These are phyloP conservation scores for Drosophila arawakana DNA, from an alignment of 1,140 invertebrate genomes.

Conservation along the genomic window DNA sequence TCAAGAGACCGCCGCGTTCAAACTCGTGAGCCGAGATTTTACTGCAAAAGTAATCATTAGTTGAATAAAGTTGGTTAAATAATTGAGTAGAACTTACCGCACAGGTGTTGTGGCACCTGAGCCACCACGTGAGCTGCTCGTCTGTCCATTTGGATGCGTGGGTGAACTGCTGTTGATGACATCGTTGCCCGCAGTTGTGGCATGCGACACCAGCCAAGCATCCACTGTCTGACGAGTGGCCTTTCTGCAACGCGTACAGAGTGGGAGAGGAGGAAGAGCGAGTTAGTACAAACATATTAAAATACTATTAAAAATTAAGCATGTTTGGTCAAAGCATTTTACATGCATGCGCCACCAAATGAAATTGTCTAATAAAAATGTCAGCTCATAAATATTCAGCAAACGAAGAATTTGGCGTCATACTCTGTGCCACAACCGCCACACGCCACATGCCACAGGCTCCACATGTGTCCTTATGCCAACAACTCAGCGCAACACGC, in stretches of 20 bases:
- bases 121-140: slow-evolving; percentile 86
- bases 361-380: slow-evolving; percentile 76
- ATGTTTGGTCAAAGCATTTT: slow-evolving; percentile 18
- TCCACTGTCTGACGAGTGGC: slow-evolving; percentile 96
- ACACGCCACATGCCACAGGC: slow-evolving; percentile 5
- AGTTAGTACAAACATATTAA: slow-evolving; percentile 55
- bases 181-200: slow-evolving; percentile 87
- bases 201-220: slow-evolving; percentile 94
- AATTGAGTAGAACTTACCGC: slow-evolving; percentile 84
- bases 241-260: slow-evolving; percentile 89
- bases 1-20: slow-evolving; percentile 94
- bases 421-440: slow-evolving; percentile 12
- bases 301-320: slow-evolving; percentile 66
- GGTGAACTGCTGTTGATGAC: slow-evolving; percentile 87
- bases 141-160: slow-evolving; percentile 85
- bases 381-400: slow-evolving; percentile 80
- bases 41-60: slow-evolving; percentile 81
- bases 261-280: not conserved
- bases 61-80: not conserved
- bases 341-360: slow-evolving; percentile 53
- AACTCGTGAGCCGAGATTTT: slow-evolving; percentile 99
- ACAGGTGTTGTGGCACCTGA: slow-evolving; percentile 96
- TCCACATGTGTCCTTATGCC: slow-evolving; percentile 55
- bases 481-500: slow-evolving; percentile 46
- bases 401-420: slow-evolving; percentile 46